Evolutionary conservation across 2,113 vertebrate genomes (phyloP), one percentile per base, ranked within the genome.

Genomic region (Polyodon spathula): DNA sequence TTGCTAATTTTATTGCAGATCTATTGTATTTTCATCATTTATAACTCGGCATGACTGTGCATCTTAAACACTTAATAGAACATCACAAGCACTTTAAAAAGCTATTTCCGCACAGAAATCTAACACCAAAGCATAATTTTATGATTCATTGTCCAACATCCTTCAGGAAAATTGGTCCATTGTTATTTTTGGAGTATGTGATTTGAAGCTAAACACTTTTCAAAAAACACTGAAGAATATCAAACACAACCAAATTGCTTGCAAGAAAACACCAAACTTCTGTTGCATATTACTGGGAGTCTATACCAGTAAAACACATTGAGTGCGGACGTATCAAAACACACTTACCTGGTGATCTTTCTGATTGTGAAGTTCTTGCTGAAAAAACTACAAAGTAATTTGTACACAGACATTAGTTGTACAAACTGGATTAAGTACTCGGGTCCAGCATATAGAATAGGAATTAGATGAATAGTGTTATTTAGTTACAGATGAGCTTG

Each of bases 241-340:
- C 27, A 37, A 1, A 12, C 6, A 50, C 59, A 42, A 27, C 56
- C 17, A 65, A 65, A 59, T 65, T 39, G n/a, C 41, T 42, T 37
- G 59, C 62, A 58, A 52, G 42, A 64, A 58, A 58, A 17, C 59
- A 61, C 56, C 59, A 56, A 54, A 61, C 55, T 11, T 41, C 42
- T 16, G 40, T 65, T 11, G 44, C 41, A 27, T 8, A 8, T 57
- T 54, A 61, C 43, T 39, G 52, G 59, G 41, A 61, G 61, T 57
- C 56, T 8, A 43, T 61, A 48, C 52, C 37, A 38, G 37, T 61
- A 48, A 61, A 62, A 37, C 61, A 63, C 43, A 62, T 55, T 55
- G 61, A 62, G 51, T 62, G 43, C 43, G 61, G 53, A 40, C 40
- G 52, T 55, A 55, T 56, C 54, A 55, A 55, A 55, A 42, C 16